Evolutionary conservation across 1,140 invertebrate genomes (phyloP), one percentile per base, ranked within the genome.

Genomic region (Papilio glaucus): DNA sequence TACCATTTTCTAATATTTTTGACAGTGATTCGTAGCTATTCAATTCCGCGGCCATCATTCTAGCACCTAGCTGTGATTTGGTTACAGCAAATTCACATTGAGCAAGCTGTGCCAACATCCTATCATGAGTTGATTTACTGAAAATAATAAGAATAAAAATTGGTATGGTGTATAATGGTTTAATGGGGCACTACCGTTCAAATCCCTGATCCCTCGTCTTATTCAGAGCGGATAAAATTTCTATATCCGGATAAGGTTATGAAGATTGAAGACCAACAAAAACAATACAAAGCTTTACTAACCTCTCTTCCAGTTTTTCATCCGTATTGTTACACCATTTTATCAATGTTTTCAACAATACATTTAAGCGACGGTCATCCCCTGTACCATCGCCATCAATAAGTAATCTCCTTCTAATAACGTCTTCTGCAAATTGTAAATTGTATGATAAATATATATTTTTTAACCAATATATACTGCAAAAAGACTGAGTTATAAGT

Each of bases 301-400:
- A 97, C 95, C 95, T 96, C 75, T 98, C 96, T 85, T 96, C 95
- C 15, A 94, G 90, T 62, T 94, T 93, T 60, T 96, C 95, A 61
- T 97, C 95, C n/a, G 95, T 93, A 72, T 91, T 94, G 80, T 96
- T 96, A 73, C 95, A 96, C 97, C 97, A 99, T 91, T 98, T 98
- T 18, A 98, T 95, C 75, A 99, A 97, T 12, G 96, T 96, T 93
- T 98, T 98, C 15, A 99, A 88, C 4, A 99, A 89, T 62, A 96
- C 95, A 84, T 97, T 98, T 15, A 99, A 94, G 76, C 98, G 93
- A 74, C 98, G 95, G 89, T 99, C 98, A 92, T 99, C 98, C 53
- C 98, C 98, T 26, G 97, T 98, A 26, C 98, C 98, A 95, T 99
- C 98, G 29, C 98, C 98, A 92, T 99, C 98, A 85, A 99, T 98